These are phyloP conservation scores for Triplophysa bombifrons DNA, from an alignment of 2,797 vertebrate genomes.

Conservation along the genomic window DNA sequence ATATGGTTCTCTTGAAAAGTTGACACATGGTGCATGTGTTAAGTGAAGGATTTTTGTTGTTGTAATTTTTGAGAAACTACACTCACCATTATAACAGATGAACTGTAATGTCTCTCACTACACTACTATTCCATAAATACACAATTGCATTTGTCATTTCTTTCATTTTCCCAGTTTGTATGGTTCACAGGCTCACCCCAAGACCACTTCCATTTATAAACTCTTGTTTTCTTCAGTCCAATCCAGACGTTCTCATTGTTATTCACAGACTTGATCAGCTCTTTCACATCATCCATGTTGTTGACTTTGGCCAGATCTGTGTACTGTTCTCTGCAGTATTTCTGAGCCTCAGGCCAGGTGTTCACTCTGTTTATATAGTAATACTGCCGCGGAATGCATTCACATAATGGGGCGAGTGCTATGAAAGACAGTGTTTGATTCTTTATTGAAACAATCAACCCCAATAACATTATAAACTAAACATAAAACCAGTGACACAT, in stretches of 20 bases:
- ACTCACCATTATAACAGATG: not conserved
- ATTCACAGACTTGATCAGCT: not conserved
- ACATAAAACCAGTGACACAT: not conserved
- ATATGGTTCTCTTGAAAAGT: no score
- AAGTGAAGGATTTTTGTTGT: no score
- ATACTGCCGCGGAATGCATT: not conserved
- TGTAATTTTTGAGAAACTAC: no score
- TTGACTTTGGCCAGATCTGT: not conserved
- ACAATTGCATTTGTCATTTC: no score
- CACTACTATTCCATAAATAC: not conserved
- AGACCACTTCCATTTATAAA: not conserved
- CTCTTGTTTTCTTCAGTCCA: not conserved
- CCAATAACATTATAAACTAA: not conserved
- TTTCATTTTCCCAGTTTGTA: no score
- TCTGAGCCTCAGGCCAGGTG: not conserved
- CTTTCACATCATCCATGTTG: not conserved
- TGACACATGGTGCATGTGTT: no score
- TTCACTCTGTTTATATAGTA: not conserved
- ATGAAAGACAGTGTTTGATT: not conserved
- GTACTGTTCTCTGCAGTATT: not conserved
- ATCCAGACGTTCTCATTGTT: not conserved
- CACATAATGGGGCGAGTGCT: not conserved
- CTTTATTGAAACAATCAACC: not conserved
- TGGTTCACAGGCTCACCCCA: not conserved
- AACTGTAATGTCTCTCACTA: fast-evolving